Conservation (phyloP, 2,888 invertebrate genomes). For the Heliconius erato region DNA sequence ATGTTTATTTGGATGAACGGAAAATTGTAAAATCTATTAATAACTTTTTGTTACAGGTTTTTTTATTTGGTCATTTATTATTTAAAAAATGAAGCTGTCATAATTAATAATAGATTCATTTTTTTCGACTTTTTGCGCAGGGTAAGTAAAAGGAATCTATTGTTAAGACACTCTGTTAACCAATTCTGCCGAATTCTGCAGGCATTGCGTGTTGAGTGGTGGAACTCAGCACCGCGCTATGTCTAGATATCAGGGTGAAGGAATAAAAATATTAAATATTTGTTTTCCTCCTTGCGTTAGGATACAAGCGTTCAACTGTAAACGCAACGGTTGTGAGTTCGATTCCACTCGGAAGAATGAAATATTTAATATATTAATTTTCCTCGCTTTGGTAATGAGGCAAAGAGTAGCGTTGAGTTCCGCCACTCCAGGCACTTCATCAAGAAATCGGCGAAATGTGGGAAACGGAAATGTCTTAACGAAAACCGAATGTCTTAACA, state of each 20-base stretch:
- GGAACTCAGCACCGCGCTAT: too few relatives aligned
- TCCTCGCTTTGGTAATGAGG: neutral
- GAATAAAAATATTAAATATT: neutral
- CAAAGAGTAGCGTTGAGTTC: neutral
- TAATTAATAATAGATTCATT: neutral
- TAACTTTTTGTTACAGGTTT: neutral
- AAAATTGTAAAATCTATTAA: neutral
- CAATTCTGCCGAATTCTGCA: too few relatives aligned
- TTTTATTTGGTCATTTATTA: neutral
- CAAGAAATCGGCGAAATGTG: neutral
- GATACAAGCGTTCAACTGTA: neutral
- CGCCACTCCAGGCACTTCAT: neutral
- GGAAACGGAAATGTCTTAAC: neutral
- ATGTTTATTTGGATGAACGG: neutral
- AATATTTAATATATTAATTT: neutral
- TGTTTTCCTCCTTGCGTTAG: too few relatives aligned
- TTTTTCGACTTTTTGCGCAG: too few relatives aligned
- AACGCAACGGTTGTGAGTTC: neutral
- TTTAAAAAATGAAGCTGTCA: neutral
- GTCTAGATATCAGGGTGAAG: too few relatives aligned
- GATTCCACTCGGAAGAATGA: neutral
- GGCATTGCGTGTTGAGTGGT: too few relatives aligned
- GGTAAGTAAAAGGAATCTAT: too few relatives aligned
- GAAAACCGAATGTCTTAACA: neutral
- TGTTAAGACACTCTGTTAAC: too few relatives aligned